These are phyloP conservation scores for Microtus montanus DNA, from an alignment of 2,113 vertebrate species.

Conservation along the genomic window DNA sequence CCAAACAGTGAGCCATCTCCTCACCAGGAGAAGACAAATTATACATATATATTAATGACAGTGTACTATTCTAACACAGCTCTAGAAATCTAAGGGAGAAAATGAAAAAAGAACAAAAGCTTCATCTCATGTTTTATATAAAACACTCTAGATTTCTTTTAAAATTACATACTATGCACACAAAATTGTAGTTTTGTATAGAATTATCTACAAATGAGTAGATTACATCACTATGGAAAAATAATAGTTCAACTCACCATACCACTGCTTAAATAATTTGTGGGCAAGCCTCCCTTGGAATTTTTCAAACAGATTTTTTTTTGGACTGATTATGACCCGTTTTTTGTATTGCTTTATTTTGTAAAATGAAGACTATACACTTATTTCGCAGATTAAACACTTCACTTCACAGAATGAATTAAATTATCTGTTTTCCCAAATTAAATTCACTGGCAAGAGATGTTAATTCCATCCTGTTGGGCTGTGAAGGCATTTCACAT, in stretches of 20 bases:
- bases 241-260: neutral
- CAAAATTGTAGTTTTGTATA: neutral
- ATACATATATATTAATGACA: neutral
- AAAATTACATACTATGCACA: neutral
- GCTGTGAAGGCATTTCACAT: neutral
- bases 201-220: conserved; percentile 8
- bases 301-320: neutral
- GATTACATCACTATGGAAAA: neutral
- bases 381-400: neutral
- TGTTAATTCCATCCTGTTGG: neutral
- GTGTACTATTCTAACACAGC: neutral
- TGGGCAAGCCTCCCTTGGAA: conserved; percentile 2
- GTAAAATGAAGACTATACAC: neutral
- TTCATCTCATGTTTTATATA: neutral
- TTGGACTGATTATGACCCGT: neutral
- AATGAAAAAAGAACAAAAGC: conserved; percentile 6
- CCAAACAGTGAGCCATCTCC: neutral
- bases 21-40: neutral
- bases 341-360: neutral
- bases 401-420: conserved; percentile 5
- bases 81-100: conserved; percentile 16
- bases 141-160: neutral
- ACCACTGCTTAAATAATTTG: neutral
- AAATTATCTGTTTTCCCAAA: neutral
- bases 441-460: neutral